These are phyloP conservation scores for Orthosia gracilis DNA, from an alignment of 2,888 invertebrate genomes.

Conservation along the genomic window DNA sequence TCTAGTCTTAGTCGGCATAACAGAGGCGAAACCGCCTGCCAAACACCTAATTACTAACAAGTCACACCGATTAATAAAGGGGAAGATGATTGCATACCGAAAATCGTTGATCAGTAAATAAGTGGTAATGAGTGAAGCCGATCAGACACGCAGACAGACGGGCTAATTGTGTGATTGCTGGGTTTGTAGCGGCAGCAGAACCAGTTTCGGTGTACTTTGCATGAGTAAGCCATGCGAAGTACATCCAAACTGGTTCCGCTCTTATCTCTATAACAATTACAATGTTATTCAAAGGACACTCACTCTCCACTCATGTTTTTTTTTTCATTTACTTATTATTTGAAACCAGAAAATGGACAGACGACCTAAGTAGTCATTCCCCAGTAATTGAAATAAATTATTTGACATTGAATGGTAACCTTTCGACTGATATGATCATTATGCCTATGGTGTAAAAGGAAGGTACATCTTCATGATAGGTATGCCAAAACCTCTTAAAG, in stretches of 20 bases:
- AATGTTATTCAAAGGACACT: too few relatives aligned
- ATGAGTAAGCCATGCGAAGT: too few relatives aligned
- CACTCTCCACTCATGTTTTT: too few relatives aligned
- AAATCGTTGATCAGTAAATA: constrained; percentile 42
- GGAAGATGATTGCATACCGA: constrained; percentile 49
- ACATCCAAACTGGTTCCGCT: background rate
- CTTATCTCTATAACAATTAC: background rate
- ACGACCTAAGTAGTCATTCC: too few relatives aligned
- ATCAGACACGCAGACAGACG: constrained; percentile 50
- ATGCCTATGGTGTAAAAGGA: too few relatives aligned
- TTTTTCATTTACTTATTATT: too few relatives aligned
- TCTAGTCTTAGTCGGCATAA: background rate
- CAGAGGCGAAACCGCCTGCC: constrained; percentile 22
- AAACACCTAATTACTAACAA: constrained; percentile 29
- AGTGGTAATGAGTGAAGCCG: constrained; percentile 27
- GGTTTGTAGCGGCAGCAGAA: constrained; percentile 29
- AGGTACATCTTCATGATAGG: too few relatives aligned
- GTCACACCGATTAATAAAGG: constrained; percentile 18
- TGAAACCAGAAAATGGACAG: too few relatives aligned
- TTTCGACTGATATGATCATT: too few relatives aligned
- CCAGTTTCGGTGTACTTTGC: background rate
- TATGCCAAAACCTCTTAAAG: too few relatives aligned
- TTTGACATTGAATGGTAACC: too few relatives aligned
- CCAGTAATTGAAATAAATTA: too few relatives aligned
- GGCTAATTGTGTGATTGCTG: constrained; percentile 37